Evolutionary conservation across 2,888 invertebrate species (phyloP), one percentile per base, ranked within the genome.

Genomic region (Acrobasis repandana): DNA sequence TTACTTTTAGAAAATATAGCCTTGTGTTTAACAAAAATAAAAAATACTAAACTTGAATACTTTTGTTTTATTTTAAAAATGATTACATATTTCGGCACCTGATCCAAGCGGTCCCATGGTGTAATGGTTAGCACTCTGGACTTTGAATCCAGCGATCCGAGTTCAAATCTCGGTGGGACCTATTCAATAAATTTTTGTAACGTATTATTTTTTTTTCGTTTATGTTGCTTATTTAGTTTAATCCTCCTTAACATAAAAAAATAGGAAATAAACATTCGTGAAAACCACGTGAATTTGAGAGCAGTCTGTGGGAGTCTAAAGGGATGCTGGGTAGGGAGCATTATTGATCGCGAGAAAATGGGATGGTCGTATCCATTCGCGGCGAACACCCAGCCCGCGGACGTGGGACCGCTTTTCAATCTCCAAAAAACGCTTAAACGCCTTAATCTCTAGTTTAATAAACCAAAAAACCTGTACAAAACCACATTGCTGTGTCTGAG

Each of bases 71-170:
- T n/a, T 16, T 6, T 49, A 20, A 46, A 52, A 15, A 5, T 60
- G 8, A 6, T 63, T 9, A 0, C 18, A 33, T 64, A 79, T 84
- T 88, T 86, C 75, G 47, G 0, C 0, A 0, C 0, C 0, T 0
- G 0, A 0, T 0, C 0, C 56, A 75, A 67, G 64, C 74, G 92
- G 92, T 92, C 92, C 92, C 92, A 93, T 93, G 93, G 93, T 93
- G 93, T 93, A 93, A 93, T 93, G 93, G 93, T 93, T 92, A 93
- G 93, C 93, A 92, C 92, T 93, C 92, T 93, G 92, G 92, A 92
- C 92, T 92, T 92, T 92, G 92, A 92, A 90, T 90, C 90, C 90
- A 90, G 90, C 90, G 90, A 90, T 90, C 90, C 90, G 90, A 90
- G 90, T 90, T 90, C 90, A 90, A 90, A 90, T 90, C 90, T 90